Conservation (phyloP, 35 echinoderm and acorn worm genomes). For the Lytechinus pictus region DNA sequence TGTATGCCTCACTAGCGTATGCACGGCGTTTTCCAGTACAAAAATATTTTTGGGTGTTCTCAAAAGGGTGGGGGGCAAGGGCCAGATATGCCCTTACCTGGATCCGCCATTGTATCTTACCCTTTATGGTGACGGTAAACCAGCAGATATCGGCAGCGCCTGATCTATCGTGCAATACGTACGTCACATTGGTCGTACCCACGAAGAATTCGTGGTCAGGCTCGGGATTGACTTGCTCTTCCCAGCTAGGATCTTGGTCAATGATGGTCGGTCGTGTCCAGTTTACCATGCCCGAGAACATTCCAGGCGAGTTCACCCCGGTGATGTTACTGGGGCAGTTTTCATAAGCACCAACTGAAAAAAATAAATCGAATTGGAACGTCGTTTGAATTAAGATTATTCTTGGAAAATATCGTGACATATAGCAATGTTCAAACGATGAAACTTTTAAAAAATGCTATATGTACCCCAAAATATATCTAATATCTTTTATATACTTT, state of each 20-base stretch:
- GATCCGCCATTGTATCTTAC: background rate
- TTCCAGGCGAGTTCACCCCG: background rate
- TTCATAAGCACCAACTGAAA: slow-evolving; percentile 7
- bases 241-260: background rate
- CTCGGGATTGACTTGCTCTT: background rate
- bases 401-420: background rate
- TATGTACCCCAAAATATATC: no score
- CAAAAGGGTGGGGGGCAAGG: no score
- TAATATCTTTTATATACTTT: no score
- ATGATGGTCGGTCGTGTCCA: slow-evolving; percentile 39
- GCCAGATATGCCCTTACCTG: background rate
- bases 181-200: slow-evolving; percentile 34
- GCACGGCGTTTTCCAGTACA: background rate
- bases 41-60: background rate
- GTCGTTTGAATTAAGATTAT: background rate
- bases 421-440: no score
- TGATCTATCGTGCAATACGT: background rate
- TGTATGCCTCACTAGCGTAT: no score
- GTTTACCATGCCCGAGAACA: background rate
- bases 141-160: background rate
- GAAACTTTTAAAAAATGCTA: no score
- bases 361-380: background rate
- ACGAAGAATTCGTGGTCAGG: background rate
- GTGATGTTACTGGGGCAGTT: slow-evolving; percentile 42
- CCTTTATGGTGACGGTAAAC: slow-evolving; percentile 12